Base-by-base conservation (phyloP, 35 echinoderm and acorn worm species). In the Chiridota heheva region DNA sequence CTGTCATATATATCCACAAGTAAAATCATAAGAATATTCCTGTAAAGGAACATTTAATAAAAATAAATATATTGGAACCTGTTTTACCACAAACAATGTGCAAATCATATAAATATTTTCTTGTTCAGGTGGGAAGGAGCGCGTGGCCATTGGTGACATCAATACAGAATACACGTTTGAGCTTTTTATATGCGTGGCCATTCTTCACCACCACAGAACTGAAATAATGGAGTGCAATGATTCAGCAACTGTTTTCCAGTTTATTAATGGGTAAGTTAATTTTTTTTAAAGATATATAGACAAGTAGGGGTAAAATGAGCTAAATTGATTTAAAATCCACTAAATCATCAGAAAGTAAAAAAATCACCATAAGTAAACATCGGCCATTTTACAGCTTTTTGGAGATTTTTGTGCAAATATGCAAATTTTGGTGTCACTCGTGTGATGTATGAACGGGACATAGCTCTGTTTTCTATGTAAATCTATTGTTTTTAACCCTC, bases 91-190 rank as follows among this genome's bases (percentile, higher is more conserved):
- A n/a, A n/a, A n/a, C n/a, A n/a, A n/a, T n/a, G n/a, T n/a, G n/a
- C n/a, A n/a, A n/a, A n/a, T n/a, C n/a, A n/a, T n/a, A n/a, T n/a
- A n/a, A n/a, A n/a, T n/a, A n/a, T n/a, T n/a, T n/a, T n/a, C n/a
- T n/a, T n/a, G n/a, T 60, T 26, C 42, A 87, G 87, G 76, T 59
- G 86, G 86, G 30, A 44, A 47, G 36, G 40, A 82, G 33, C 86
- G 92, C 30, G 43, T 63, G 18, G 77, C 77, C n/a, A 68, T 65
- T 0, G 72, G 41, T 3, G 77, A 81, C 10, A 82, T 96, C 32
- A 81, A 84, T 28, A 96, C 87, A 44, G 92, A 96, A 39, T 96
- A 86, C 64, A 96, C 87, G 36, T 96, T 96, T 96, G 92, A 96
- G 63, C 63, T 96, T 20, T 96, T 96, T 78, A 83, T 96, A 30